These are phyloP conservation scores for Tridacna crocea DNA, from an alignment of 2,888 invertebrate species.

Conservation along the genomic window DNA sequence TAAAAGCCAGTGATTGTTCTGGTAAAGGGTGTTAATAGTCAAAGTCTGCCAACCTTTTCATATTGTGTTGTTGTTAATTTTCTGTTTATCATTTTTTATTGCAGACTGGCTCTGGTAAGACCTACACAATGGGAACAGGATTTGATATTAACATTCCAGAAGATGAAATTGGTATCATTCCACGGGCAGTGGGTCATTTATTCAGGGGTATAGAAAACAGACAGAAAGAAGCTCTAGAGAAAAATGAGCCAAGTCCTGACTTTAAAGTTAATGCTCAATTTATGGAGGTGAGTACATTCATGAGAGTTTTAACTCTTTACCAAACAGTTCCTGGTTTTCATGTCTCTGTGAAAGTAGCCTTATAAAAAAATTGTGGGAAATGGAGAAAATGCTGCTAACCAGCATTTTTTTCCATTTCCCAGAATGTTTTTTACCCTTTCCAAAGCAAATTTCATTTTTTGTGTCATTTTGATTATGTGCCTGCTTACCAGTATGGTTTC, in stretches of 20 bases:
- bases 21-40: too few relatives aligned
- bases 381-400: too few relatives aligned
- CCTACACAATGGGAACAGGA: slow-evolving; percentile 99
- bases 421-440: background rate
- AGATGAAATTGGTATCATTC: slow-evolving; percentile 93
- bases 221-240: slow-evolving; percentile 86
- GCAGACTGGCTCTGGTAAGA: slow-evolving; percentile 99
- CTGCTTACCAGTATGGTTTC: too few relatives aligned
- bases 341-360: too few relatives aligned
- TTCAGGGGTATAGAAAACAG: slow-evolving; percentile 88
- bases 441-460: too few relatives aligned
- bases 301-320: background rate
- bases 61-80: background rate
- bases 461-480: too few relatives aligned
- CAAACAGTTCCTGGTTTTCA: too few relatives aligned
- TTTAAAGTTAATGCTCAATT: slow-evolving; percentile 95
- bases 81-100: background rate
- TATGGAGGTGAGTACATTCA: slow-evolving; percentile 86
- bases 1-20: too few relatives aligned
- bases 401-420: too few relatives aligned
- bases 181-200: slow-evolving; percentile 96
- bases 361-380: too few relatives aligned
- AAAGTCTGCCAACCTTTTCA: too few relatives aligned
- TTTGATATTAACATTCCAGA: slow-evolving; percentile 90
- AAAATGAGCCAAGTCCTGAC: slow-evolving; percentile 90